Evolutionary conservation across 2,888 invertebrate species (phyloP).

Genomic region (Spialia ferax): DNA sequence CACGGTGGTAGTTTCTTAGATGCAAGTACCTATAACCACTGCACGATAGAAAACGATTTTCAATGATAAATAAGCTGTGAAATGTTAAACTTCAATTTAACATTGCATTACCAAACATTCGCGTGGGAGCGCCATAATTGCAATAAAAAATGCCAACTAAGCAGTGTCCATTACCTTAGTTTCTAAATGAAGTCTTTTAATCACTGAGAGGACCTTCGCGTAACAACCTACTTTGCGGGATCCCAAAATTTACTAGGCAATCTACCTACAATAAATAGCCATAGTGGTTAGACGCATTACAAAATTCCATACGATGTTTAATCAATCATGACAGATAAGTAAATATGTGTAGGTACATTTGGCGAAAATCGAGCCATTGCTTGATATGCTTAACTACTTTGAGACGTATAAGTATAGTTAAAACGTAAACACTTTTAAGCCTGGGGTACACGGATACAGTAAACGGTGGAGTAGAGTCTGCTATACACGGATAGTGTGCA

Average conservation of each 20-base stretch:
- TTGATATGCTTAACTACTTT: conserved; percentile 74
- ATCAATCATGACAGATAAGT: background rate
- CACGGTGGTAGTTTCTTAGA: too few species aligned
- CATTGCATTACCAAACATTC: background rate
- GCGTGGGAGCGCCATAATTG: conserved; percentile 11
- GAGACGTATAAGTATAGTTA: conserved; percentile 61
- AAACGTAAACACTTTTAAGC: conserved; percentile 53
- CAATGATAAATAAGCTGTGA: too few species aligned
- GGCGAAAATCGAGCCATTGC: conserved; percentile 22
- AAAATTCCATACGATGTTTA: too few species aligned
- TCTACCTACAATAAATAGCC: too few species aligned
- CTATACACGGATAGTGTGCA: too few species aligned
- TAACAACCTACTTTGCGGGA: conserved; percentile 9
- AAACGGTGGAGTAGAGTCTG: too few species aligned
- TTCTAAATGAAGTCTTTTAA: conserved; percentile 32
- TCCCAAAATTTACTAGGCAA: background rate
- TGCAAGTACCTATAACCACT: too few species aligned
- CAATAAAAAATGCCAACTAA: conserved; percentile 16
- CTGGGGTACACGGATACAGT: too few species aligned
- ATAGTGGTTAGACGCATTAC: too few species aligned
- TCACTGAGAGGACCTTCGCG: conserved; percentile 15
- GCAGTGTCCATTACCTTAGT: conserved; percentile 9
- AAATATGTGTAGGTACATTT: background rate
- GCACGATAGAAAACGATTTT: too few species aligned
- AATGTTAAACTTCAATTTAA: too few species aligned